Evolutionary conservation across 1,140 invertebrate genomes (phyloP), one percentile per base, ranked within the genome.

Genomic region (Acromyrmex echinatior): DNA sequence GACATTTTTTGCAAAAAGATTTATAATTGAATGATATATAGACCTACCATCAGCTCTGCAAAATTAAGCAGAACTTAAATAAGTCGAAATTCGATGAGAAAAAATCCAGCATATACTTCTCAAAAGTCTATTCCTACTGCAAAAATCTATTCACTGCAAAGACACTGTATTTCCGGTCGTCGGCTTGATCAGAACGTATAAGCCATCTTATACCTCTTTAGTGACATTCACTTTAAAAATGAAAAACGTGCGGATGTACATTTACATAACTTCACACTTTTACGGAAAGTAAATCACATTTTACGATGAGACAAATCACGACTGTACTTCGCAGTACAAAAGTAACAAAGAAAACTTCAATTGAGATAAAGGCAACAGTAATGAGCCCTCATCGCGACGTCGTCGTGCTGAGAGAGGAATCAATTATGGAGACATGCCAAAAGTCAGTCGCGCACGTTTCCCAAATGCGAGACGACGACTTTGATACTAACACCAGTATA

Each of bases 391-490:
- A 12, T 74, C 6, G 49, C 16, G 31, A 35, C 51, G n/a, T 18
- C 3, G 58, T 28, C 53, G 68, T 39, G 25, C 10, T 25, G 80
- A 73, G 80, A 74, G 70, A 62, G 39, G 39, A 76, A 84, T 84
- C 80, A 76, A 84, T 84, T 84, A 84, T 84, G 70, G 80, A 74
- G 80, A 82, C 70, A 31, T 62, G 68, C 70, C 80, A 84, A 49
- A 76, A 74, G 80, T 76, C 70, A 63, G 56, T 84, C 25, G 56
- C 58, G 35, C 80, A 74, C 68, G 80, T 82, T 74, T 18, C 6
- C 4, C 70, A 39, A 74, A 74, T 2, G 3, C 39, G 65, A 71
- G 31, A 35, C 35, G 6, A 35, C 31, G 63, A 56, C 66, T 58
- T 70, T 31, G 16, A 16, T 9, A 45, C 39, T 45, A 14, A 53